Conservation (phyloP, 2,888 invertebrate genomes). For the Sussaba pulchella region DNA sequence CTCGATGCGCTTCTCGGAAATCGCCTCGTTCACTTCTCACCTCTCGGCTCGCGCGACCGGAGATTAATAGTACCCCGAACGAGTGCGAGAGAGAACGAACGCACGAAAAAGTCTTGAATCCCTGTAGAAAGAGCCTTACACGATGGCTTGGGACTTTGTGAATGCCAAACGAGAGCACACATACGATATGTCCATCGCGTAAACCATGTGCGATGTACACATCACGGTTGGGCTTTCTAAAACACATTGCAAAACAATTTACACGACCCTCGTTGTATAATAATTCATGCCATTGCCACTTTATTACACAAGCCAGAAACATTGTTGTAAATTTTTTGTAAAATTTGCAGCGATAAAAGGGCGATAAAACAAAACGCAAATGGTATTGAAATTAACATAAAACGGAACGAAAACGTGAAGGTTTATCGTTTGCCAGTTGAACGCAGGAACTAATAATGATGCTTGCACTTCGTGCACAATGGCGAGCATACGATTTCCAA, state of each 20-base stretch:
- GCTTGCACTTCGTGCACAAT: background rate
- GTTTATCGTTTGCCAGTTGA: too few relatives aligned
- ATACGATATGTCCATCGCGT: conserved; percentile 1
- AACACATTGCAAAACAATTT: conserved; percentile 12
- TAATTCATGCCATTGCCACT: background rate
- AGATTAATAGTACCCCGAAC: conserved; percentile 74
- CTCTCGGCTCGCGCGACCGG: conserved; percentile 63
- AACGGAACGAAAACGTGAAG: too few relatives aligned
- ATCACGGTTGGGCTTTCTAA: background rate
- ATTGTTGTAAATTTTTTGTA: background rate
- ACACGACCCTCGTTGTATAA: conserved; percentile 23
- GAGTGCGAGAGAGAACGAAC: conserved; percentile 45
- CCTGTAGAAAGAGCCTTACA: conserved; percentile 28
- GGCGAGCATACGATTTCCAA: background rate
- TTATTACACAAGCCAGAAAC: background rate
- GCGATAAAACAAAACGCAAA: too few relatives aligned
- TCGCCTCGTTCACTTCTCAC: conserved; percentile 66
- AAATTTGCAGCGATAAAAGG: background rate
- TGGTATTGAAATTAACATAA: too few relatives aligned
- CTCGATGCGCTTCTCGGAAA: conserved; percentile 73
- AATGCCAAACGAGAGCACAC: conserved; percentile 40
- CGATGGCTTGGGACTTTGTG: conserved; percentile 24
- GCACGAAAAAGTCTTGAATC: conserved; percentile 70
- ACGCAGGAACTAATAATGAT: background rate
- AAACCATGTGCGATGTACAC: background rate